phyloP scores from a whole-genome alignment of 2,888 invertebrate species.

The Julus scandinavius region DNA sequence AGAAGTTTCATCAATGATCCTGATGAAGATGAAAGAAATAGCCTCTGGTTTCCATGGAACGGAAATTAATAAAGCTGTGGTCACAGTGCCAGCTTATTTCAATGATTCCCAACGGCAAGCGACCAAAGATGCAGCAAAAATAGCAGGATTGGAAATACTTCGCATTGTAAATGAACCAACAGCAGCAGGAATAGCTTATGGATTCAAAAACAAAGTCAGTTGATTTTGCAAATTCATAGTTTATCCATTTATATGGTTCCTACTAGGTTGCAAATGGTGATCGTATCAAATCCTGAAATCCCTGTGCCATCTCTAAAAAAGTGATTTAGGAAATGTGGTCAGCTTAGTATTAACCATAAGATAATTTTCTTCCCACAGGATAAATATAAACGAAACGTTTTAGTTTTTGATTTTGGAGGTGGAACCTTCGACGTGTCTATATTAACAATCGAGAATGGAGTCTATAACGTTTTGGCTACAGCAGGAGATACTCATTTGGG shows the following conservation, averaged over 20 bases:
- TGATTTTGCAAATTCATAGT: neutral
- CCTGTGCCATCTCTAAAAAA: no score
- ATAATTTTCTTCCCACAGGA: constrained; percentile 68
- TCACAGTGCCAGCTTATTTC: constrained; percentile 91
- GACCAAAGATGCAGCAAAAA: neutral
- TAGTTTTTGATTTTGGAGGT: constrained; percentile 87
- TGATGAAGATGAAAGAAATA: constrained; percentile 92
- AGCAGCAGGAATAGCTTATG: constrained; percentile 96
- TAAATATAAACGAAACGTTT: constrained; percentile 88
- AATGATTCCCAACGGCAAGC: constrained; percentile 74
- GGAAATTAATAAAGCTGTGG: constrained; percentile 86
- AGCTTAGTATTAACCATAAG: neutral
- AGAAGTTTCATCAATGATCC: constrained; percentile 74
- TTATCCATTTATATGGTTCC: neutral
- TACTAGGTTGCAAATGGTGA: no score
- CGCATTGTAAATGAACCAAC: constrained; percentile 88
- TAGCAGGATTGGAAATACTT: constrained; percentile 82
- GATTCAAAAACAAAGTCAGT: constrained; percentile 84
- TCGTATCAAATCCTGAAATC: no score
- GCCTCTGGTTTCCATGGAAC: constrained; percentile 89
- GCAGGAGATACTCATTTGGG: constrained; percentile 78
- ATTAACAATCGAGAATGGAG: constrained; percentile 97
- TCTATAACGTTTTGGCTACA: constrained; percentile 77
- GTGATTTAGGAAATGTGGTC: no score
- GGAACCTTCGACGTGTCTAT: constrained; percentile 99